phyloP scores from a whole-genome alignment of 2,797 vertebrate species.

The Ambastaia sidthimunki region DNA sequence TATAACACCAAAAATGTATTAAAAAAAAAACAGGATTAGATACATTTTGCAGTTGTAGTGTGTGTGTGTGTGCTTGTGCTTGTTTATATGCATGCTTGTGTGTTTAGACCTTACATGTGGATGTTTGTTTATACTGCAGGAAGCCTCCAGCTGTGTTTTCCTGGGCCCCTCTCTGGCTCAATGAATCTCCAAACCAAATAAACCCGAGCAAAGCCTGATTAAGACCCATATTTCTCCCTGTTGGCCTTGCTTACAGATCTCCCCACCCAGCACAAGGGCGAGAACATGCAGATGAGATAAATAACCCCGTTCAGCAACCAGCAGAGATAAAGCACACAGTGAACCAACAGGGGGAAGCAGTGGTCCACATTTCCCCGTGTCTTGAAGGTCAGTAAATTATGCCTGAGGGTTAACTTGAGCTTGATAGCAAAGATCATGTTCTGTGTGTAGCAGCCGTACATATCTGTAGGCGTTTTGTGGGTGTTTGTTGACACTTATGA shows the following conservation, averaged over 20 bases:
- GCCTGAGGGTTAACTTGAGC: not conserved
- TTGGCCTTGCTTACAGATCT: conserved; percentile 8
- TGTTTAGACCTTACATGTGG: conserved; percentile 23
- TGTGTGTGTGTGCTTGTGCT: not conserved
- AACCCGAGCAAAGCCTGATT: conserved; percentile 42
- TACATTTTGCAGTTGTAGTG: not conserved
- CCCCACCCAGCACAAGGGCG: not conserved
- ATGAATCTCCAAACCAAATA: conserved; percentile 52
- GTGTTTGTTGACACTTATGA: not conserved
- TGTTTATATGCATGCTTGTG: conserved; percentile 15
- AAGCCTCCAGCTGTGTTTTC: conserved; percentile 46
- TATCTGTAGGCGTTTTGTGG: not conserved
- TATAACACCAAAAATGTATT: no score
- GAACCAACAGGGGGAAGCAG: conserved; percentile 78
- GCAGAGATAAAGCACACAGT: not conserved
- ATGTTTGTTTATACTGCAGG: conserved; percentile 15
- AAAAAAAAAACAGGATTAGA: no score
- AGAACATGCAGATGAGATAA: conserved; percentile 4
- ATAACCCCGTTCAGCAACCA: not conserved
- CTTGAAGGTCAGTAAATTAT: conserved; percentile 10
- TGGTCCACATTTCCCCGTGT: conserved; percentile 64
- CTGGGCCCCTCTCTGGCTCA: conserved; percentile 9
- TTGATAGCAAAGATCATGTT: not conserved
- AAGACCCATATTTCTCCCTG: conserved; percentile 31
- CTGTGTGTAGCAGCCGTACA: not conserved